These are phyloP conservation scores for Fopius arisanus DNA, from an alignment of 1,140 invertebrate species.

Conservation along the genomic window DNA sequence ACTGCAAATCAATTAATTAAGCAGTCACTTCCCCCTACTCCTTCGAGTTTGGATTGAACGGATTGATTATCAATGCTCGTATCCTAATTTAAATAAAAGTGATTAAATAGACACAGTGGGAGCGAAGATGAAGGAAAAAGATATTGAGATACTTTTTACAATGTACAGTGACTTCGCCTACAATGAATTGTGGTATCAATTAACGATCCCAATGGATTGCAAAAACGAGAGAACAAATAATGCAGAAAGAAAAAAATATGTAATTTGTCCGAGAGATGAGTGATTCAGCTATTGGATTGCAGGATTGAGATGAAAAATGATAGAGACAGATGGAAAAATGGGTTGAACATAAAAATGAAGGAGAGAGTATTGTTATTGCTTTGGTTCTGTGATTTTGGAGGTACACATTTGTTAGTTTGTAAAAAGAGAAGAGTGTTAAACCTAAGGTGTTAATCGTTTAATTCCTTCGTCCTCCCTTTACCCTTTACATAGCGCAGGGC, in stretches of 20 bases:
- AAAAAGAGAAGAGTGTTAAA: conserved; percentile 53
- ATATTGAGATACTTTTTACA: conserved; percentile 55
- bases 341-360: background rate
- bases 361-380: conserved; percentile 60
- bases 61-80: conserved; percentile 53
- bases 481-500: conserved; percentile 49
- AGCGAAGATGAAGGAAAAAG: conserved; percentile 40
- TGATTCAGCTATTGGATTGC: background rate
- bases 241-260: background rate
- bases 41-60: conserved; percentile 54
- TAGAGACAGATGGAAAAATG: background rate
- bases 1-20: conserved; percentile 56
- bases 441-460: conserved; percentile 61
- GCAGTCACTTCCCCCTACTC: conserved; percentile 44
- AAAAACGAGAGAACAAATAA: conserved; percentile 23
- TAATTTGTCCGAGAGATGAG: background rate
- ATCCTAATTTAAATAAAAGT: conserved; percentile 42
- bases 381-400: conserved; percentile 65
- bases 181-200: conserved; percentile 52
- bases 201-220: conserved; percentile 42
- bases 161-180: conserved; percentile 65
- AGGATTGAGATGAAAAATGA: background rate
- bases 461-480: conserved; percentile 50
- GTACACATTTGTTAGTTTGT: conserved; percentile 64
- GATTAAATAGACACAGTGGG: conserved; percentile 29